Evolutionary conservation across 2,797 vertebrate genomes (phyloP).

Genomic region (Leuciscus waleckii): DNA sequence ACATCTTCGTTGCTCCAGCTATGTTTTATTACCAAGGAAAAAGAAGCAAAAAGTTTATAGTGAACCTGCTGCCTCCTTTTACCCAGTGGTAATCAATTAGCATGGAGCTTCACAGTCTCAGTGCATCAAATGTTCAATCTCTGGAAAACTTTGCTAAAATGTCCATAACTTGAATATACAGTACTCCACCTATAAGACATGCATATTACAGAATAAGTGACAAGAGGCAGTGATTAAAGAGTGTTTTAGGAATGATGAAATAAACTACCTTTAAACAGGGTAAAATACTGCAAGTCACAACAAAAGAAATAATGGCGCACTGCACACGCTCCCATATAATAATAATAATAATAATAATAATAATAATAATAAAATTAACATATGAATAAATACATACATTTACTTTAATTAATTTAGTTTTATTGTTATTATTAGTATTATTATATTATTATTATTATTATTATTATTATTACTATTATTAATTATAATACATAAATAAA

Average conservation of each 20-base stretch:
- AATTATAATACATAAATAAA: no score
- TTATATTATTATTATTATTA: no score
- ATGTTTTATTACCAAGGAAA: neutral
- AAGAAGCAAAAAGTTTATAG: neutral
- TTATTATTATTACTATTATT: neutral
- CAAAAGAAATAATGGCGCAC: neutral
- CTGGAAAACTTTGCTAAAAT: neutral
- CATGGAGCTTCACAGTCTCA: neutral
- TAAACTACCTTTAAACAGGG: neutral
- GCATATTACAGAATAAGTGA: neutral
- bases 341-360: neutral
- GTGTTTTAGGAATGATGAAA: neutral
- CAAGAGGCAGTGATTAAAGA: neutral
- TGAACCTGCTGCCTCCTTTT: constrained; percentile 3
- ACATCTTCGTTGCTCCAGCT: neutral
- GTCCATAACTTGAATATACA: neutral
- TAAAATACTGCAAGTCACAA: neutral
- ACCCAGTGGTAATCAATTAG: constrained; percentile 13
- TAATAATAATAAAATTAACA: neutral
- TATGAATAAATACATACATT: neutral
- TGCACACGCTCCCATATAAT: neutral
- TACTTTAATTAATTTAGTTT: neutral
- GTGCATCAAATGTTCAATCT: constrained; percentile 7
- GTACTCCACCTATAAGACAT: neutral
- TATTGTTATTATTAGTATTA: neutral